Base-by-base conservation (phyloP, 2,888 invertebrate species). In the Callinectes sapidus region DNA sequence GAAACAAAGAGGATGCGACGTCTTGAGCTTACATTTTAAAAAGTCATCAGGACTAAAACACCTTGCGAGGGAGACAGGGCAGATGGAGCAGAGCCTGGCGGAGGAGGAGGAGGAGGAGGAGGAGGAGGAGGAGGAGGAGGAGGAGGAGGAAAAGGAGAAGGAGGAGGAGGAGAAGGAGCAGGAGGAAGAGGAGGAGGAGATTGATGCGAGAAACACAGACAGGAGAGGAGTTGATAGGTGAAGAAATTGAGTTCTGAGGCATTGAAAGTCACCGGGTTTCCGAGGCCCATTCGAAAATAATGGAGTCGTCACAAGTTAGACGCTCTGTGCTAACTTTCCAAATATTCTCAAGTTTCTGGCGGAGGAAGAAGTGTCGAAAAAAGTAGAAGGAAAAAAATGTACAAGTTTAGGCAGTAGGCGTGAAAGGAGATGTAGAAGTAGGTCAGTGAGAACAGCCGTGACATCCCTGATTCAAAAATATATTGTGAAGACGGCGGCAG, bases 251-350 rank as follows among this genome's bases (percentile, higher is more conserved):
- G 71, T 28, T 71, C 23, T 71, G 71, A 71, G 71, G 71, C 71
- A 71, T 71, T 71, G 71, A 28, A 71, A 71, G 71, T 71, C 71
- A 71, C 71, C 71, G n/a, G 71, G 71, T 71, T 71, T 71, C 71
- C 71, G 71, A n/a, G n/a, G 71, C 71, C 71, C 71, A 71, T 71
- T 71, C 28, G 71, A 71, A 71, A 23, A 71, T 71, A 71, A 71
- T 71, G 23, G 28, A 71, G 23, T 71, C 71, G 71, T 71, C 71
- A 71, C 71, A 71, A 71, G 71, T 71, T 71, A 18, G 71, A 71
- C 28, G 71, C n/a, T 71, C 71, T 71, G 23, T 71, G n/a, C 28
- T n/a, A 71, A 71, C 71, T 71, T 71, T 71, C 71, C 23, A 23
- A 71, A 71, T 71, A 8, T 71, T 71, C 23, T 71, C n/a, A 71